Evolutionary conservation across 2,888 invertebrate genomes (phyloP), one percentile per base, ranked within the genome.

Genomic region (Candidula unifasciata): DNA sequence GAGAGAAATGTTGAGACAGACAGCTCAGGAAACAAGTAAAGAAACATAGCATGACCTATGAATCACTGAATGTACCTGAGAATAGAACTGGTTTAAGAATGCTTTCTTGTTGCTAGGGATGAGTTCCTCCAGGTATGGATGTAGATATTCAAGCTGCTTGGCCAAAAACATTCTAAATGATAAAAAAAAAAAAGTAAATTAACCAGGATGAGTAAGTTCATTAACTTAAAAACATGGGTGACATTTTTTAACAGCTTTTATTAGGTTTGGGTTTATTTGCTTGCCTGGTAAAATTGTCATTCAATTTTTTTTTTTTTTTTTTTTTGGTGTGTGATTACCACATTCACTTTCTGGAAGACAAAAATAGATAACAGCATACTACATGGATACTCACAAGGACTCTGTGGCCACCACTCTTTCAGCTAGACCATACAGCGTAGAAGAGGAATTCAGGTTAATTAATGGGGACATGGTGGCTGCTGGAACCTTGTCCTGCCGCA

Each of bases 331-430:
- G 44, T 44, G 44, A 44, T 44, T 44, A 44, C 44, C 44, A 44
- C 10, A 10, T 44, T 44, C 44, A 44, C 10, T 6, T 44, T 44
- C n/a, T n/a, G n/a, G n/a, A n/a, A n/a, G n/a, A n/a, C n/a, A n/a
- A n/a, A n/a, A n/a, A n/a, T n/a, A n/a, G n/a, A n/a, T n/a, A n/a
- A n/a, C 33, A 30, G 27, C 3, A 68, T 16, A 68, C 30, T 24
- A 71, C 37, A 8, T 71, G 16, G 21, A n/a, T 16, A 91, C 93
- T 90, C 87, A 93, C 93, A 97, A 95, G 88, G 99, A 99, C 94
- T 99, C 99, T 0, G 97, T 96, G 0, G 97, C 99, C 0, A 98
- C 97, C 30, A 98, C 96, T 86, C 99, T 95, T 91, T 98, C 97
- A 0, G 96, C 95, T 52, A 99, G 94, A 0, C 98, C 98, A 92